Conservation (phyloP, 2,888 invertebrate genomes). For the Magallana nippona region DNA sequence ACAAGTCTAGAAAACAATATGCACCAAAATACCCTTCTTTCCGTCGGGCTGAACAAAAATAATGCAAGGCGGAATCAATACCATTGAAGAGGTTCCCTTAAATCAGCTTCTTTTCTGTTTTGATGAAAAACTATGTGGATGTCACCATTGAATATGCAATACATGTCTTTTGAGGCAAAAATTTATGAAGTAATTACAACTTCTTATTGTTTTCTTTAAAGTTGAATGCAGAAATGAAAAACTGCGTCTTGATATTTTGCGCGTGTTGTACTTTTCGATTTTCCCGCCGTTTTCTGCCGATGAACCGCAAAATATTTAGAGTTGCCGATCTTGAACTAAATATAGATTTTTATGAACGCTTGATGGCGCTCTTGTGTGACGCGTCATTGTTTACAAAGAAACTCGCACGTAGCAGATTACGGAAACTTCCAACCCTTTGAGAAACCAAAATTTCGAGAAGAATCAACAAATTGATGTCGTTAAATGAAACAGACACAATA, state of each 20-base stretch:
- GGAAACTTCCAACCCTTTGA: background rate
- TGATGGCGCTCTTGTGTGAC: slow-evolving; percentile 72
- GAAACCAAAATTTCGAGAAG: background rate
- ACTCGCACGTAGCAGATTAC: background rate
- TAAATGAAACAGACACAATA: too few relatives aligned
- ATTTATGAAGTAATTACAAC: background rate
- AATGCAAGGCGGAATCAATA: slow-evolving; percentile 20
- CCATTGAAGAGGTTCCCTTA: slow-evolving; percentile 11
- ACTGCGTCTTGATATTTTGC: slow-evolving; percentile 26
- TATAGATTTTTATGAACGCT: slow-evolving; percentile 70
- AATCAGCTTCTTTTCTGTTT: background rate
- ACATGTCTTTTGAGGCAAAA: background rate
- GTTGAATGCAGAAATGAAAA: background rate
- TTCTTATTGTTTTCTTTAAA: background rate
- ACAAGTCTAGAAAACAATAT: slow-evolving; percentile 49
- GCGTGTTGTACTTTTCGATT: slow-evolving; percentile 18
- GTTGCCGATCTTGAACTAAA: slow-evolving; percentile 71
- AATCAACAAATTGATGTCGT: background rate
- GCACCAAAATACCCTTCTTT: slow-evolving; percentile 38
- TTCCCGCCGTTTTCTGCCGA: slow-evolving; percentile 37
- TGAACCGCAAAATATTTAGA: slow-evolving; percentile 57
- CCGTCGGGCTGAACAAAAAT: slow-evolving; percentile 28
- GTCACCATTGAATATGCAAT: background rate
- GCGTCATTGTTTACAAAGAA: slow-evolving; percentile 60
- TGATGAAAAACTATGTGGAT: background rate